These are phyloP conservation scores for Periophthalmus modestus DNA, from an alignment of 2,113 vertebrate species.

Conservation along the genomic window DNA sequence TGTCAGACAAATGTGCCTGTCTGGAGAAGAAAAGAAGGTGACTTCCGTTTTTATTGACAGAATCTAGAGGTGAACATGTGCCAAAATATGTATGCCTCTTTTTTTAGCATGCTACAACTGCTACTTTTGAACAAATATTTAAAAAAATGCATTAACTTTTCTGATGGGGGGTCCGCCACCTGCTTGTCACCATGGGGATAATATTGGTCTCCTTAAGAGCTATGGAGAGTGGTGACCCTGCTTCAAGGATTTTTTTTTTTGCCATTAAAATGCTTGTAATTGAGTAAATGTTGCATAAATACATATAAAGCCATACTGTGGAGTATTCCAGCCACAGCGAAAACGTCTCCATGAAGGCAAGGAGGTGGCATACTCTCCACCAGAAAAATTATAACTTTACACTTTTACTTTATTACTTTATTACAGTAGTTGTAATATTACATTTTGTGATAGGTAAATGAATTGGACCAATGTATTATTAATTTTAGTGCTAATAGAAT, in stretches of 20 bases:
- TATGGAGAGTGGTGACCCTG: neutral
- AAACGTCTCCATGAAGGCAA: neutral
- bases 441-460: no score
- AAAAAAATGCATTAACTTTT: no score
- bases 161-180: no score
- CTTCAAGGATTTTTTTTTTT: neutral
- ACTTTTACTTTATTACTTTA: no score
- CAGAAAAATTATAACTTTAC: no score
- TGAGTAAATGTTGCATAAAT: neutral
- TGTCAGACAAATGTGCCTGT: conserved; percentile 54
- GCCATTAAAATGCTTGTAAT: neutral
- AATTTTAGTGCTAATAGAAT: no score
- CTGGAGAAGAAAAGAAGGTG: conserved; percentile 48
- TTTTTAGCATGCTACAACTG: neutral
- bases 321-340: neutral
- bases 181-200: neutral
- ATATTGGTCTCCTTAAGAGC: neutral
- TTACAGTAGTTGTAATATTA: no score
- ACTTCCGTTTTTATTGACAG: conserved; percentile 61
- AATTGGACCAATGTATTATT: no score
- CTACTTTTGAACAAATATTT: no score
- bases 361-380: neutral
- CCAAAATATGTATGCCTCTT: neutral
- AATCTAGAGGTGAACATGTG: conserved; percentile 19
- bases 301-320: no score